Percentiles rank a stretch among this genome's conserved stretches.
These are phyloP conservation scores for Ceratina calcarata DNA, from an alignment of 1,140 invertebrate genomes.

Conservation along the genomic window DNA sequence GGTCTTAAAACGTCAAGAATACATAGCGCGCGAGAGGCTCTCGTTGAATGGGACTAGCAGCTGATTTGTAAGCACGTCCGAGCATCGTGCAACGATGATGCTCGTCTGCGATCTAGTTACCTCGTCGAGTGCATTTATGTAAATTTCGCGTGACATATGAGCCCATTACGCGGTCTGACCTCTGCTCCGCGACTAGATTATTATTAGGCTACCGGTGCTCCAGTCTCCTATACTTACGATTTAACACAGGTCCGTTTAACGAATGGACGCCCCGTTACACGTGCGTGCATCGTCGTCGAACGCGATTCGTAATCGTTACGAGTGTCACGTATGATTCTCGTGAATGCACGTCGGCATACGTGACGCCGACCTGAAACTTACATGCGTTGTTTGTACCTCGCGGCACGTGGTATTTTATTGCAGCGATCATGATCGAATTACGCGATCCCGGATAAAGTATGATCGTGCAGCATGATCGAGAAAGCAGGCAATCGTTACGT, in stretches of 20 bases:
- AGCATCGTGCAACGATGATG: constrained; percentile 28
- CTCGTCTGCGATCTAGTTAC: constrained; percentile 52
- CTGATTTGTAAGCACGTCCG: constrained; percentile 4
- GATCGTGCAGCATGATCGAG: neutral
- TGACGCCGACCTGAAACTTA: constrained; percentile 1
- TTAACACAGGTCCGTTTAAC: constrained; percentile 35
- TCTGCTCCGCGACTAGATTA: constrained; percentile 37
- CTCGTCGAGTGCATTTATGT: constrained; percentile 40
- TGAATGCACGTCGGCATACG: constrained; percentile 9
- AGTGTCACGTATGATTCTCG: constrained; percentile 33
- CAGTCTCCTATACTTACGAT: constrained; percentile 41
- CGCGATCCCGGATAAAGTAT: neutral
- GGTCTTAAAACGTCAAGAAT: neutral
- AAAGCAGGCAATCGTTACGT: neutral
- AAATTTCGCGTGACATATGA: constrained; percentile 38
- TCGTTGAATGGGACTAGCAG: neutral
- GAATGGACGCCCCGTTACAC: neutral
- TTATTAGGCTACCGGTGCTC: constrained; percentile 61
- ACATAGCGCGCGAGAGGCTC: neutral
- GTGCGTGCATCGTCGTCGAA: neutral
- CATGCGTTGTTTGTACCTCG: neutral
- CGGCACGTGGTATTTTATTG: constrained; percentile 39
- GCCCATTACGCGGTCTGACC: constrained; percentile 48
- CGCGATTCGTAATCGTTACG: constrained; percentile 41
- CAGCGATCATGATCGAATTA: constrained; percentile 9